Base-by-base conservation (phyloP, 2,888 invertebrate genomes). In the Eupithecia subfuscata region DNA sequence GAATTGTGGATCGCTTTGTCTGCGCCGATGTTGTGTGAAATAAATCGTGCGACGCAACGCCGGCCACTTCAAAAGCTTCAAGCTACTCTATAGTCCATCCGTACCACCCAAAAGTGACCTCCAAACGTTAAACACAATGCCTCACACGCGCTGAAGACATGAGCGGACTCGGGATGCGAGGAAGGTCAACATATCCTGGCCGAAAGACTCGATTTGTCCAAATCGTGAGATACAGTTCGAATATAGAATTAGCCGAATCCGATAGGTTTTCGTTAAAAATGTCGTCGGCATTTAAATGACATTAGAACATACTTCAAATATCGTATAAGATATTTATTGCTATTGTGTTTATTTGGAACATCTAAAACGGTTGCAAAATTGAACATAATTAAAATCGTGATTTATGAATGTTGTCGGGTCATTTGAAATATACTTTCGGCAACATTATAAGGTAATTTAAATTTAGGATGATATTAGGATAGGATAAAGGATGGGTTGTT, bases 281-380 rank as follows among this genome's bases (percentile, higher is more conserved):
- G 90, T 90, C 86, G 89, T 87, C 90, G 91, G 90, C 88, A 90
- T 92, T 89, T 89, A 90, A 92, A 92, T 90, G 90, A 88, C 82
- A 67, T 84, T 78, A 85, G 86, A 85, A 87, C 91, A 91, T 92
- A 89, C 88, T 87, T 87, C 83, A 92, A 90, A 91, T 90, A 90
- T 91, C 90, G 84, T 89, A 89, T 87, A 79, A 77, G 85, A 88
- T 87, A 92, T 93, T 93, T 93, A 94, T 92, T 86, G 88, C 89
- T 87, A 89, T 91, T 91, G 88, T 89, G 85, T 89, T 85, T 83
- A 82, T 82, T 85, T 71, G 85, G 43, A 74, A 86, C 85, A 86
- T 85, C 82, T 84, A 81, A 83, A 82, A 82, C 83, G 86, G 83
- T 86, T 85, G 87, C 87, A 82, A 86, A 86, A 78, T 80, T 85